Percentiles rank a stretch among this genome's conserved stretches.
Evolutionary conservation across 2,113 vertebrate genomes (phyloP).

Genomic region (Myotis davidii): DNA sequence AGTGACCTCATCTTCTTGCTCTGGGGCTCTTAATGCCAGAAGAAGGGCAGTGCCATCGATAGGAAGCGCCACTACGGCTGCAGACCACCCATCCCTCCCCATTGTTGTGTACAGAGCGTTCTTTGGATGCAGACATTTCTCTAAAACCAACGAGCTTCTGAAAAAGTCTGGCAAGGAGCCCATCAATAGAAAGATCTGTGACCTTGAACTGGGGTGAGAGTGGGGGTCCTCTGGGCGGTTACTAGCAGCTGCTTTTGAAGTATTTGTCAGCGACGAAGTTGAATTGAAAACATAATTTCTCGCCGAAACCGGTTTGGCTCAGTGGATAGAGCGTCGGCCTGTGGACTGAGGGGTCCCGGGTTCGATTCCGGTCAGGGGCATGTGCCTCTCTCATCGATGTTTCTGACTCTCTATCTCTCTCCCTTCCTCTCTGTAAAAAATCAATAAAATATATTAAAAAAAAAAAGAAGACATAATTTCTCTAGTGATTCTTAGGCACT

Average conservation of each 20-base stretch:
- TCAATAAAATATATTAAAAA: too few species aligned
- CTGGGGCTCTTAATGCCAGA: too few species aligned
- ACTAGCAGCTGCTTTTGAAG: not conserved
- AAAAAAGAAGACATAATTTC: not conserved
- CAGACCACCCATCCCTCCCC: slow-evolving; percentile 95
- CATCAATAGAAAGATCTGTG: slow-evolving; percentile 92
- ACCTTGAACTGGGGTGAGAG: not conserved
- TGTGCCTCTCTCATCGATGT: too few species aligned
- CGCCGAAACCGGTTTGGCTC: too few species aligned
- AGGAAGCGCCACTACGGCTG: slow-evolving; percentile 92
- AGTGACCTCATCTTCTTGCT: too few species aligned
- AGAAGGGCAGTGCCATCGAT: too few species aligned
- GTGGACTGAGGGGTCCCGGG: too few species aligned
- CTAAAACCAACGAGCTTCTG: slow-evolving; percentile 93
- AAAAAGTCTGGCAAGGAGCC: slow-evolving; percentile 90
- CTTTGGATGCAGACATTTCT: slow-evolving; percentile 95
- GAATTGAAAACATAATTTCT: not conserved
- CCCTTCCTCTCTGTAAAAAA: too few species aligned
- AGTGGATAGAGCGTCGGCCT: too few species aligned
- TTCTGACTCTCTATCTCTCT: too few species aligned
- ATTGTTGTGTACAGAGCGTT: slow-evolving; percentile 94
- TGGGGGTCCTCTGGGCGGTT: too few species aligned
- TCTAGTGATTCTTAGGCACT: not conserved
- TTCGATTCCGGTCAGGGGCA: too few species aligned
- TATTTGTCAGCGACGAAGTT: not conserved